A percentile compares a stretch with the other conserved stretches of the same genome.
Evolutionary conservation across 2,888 invertebrate species (phyloP).

Genomic region (Gibbula magus): DNA sequence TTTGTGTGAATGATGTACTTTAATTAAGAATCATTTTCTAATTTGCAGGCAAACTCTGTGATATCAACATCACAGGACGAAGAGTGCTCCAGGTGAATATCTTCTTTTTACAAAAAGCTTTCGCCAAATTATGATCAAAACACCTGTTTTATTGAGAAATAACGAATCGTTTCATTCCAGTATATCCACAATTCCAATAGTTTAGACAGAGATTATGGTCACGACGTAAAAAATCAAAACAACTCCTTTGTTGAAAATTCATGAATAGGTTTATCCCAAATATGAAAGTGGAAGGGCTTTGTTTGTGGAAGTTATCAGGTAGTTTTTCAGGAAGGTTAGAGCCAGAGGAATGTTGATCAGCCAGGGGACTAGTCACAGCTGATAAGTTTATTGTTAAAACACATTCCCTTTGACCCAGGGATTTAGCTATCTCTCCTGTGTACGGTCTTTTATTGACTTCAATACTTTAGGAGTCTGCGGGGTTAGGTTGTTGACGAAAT

Average conservation of each 20-base stretch:
- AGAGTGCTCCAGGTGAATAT: constrained; percentile 58
- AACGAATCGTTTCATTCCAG: too few species aligned
- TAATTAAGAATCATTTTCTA: neutral
- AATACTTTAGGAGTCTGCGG: neutral
- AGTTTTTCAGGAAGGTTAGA: neutral
- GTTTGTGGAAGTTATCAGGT: too few species aligned
- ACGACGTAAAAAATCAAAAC: neutral
- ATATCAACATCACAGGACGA: constrained; percentile 51
- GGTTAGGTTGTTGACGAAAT: neutral
- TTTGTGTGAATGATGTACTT: too few species aligned
- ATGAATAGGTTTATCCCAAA: neutral
- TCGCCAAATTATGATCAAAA: too few species aligned
- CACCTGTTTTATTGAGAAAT: too few species aligned
- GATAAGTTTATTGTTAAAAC: neutral
- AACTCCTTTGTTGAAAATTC: neutral
- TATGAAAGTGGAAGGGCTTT: too few species aligned
- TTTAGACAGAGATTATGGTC: too few species aligned
- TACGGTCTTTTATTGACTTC: neutral
- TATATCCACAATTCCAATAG: too few species aligned
- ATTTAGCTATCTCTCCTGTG: neutral
- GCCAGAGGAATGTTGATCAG: neutral
- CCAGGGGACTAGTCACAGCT: neutral
- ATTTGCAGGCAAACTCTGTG: constrained; percentile 51
- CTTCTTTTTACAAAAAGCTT: too few species aligned
- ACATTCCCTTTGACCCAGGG: neutral